Percentiles rank a stretch among this genome's conserved stretches.
phyloP scores from a whole-genome alignment of 2,113 vertebrate species.

The Xenotilapia flavipinnis region DNA sequence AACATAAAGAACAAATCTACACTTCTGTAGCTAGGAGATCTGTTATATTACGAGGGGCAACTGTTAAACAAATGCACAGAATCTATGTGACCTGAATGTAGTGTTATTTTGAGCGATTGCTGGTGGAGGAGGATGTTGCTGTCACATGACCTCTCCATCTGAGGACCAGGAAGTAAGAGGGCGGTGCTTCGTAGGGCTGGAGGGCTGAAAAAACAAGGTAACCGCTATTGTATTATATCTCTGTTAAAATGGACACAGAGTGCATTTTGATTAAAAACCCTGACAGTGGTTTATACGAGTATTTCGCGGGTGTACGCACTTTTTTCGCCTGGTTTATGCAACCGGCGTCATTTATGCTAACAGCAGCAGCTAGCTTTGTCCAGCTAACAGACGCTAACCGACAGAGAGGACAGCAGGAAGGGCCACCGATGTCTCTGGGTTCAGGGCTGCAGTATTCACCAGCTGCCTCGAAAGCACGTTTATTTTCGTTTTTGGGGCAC shows the following conservation, averaged over 20 bases:
- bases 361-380: neutral
- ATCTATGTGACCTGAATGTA: neutral
- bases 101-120: neutral
- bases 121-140: neutral
- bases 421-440: neutral
- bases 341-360: neutral
- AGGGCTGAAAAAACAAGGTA: slow-evolving; percentile 40
- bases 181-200: slow-evolving; percentile 4
- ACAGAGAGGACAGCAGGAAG: neutral
- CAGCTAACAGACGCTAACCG: slow-evolving; percentile 9
- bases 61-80: neutral
- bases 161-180: slow-evolving; percentile 41
- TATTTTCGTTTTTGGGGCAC: neutral
- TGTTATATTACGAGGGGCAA: neutral
- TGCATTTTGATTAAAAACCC: accelerated
- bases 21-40: neutral
- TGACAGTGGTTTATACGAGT: neutral
- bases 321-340: neutral
- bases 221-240: neutral
- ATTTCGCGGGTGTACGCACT: neutral
- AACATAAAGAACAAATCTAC: neutral
- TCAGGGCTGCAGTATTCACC: neutral
- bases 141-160: slow-evolving; percentile 23
- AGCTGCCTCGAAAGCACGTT: neutral
- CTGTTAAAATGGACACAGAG: neutral